Conservation (phyloP, 2,888 invertebrate genomes). For the Pterostichus madidus region DNA sequence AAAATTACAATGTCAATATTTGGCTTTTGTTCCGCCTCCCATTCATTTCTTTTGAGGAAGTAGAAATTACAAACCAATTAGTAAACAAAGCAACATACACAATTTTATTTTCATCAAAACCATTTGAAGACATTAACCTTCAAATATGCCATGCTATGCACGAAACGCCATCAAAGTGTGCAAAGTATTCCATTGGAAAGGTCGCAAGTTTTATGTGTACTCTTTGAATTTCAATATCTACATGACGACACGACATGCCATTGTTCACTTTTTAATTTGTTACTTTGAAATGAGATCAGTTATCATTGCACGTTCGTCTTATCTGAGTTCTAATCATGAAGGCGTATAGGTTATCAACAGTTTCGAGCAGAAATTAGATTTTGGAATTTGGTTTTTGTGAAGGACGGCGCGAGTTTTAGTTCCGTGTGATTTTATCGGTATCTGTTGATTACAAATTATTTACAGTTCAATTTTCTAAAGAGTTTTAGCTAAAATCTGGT, state of each 20-base stretch:
- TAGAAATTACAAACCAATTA: no score
- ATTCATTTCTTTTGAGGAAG: no score
- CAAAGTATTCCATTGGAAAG: conserved; percentile 29
- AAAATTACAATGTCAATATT: no score
- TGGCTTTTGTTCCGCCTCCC: no score
- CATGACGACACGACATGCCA: conserved; percentile 8
- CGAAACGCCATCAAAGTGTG: conserved; percentile 33
- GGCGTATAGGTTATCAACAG: neutral
- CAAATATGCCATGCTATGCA: conserved; percentile 1
- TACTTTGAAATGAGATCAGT: neutral
- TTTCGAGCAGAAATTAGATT: conserved; percentile 8
- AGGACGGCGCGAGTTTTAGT: conserved; percentile 5
- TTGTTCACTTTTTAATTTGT: conserved; percentile 19
- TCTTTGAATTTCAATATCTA: conserved; percentile 34
- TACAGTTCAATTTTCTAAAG: no score
- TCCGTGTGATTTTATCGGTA: neutral
- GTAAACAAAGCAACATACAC: neutral
- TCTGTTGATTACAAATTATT: no score
- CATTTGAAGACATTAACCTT: conserved; percentile 31
- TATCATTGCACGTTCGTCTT: conserved; percentile 17
- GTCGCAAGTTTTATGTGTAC: conserved; percentile 7
- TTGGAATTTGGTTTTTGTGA: neutral
- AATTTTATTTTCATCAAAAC: conserved; percentile 4
- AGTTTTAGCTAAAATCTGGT: no score
- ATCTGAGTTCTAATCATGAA: conserved; percentile 15